Evolutionary conservation across 23 tunicate genomes (phyloP), one percentile per base, ranked within the genome.

Genomic region (Botrylloides violaceus): DNA sequence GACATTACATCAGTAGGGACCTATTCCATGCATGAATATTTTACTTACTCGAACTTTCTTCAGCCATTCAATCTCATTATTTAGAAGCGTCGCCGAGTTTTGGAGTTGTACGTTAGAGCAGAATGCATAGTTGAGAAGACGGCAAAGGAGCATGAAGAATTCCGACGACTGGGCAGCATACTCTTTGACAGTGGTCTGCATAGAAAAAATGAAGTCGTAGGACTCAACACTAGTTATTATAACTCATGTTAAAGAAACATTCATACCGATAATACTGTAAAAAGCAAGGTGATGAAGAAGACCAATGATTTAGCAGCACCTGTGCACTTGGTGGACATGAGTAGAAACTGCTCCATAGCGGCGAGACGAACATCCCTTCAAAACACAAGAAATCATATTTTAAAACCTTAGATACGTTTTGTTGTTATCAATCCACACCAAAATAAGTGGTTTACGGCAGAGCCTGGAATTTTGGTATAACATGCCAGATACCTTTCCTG

Each of bases 41-140:
- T 32, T 9, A 68, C 74, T 34, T 25, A 68, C 74, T 21, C 74
- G 23, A n/a, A 39, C 74, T 37, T 25, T 68, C 57, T 68, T 68
- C 36, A 68, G 36, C 74, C 74, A 68, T 28, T 68, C 74, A 28
- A 68, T 68, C 28, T 68, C 74, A 39, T 68, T 68, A 56, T 68
- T 68, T 26, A 68, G 74, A n/a, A 68, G 58, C 9, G 36, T 43
- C 2, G 35, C 55, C 20, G 74, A 37, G 47, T 68, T 68, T 43
- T 68, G 74, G 0, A 68, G 58, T 24, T 68, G 56, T 19, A 68
- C 36, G 47, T 68, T 68, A 24, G 58, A 12, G 47, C 56, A 38
- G 47, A 34, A 68, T 39, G 74, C 74, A 39, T 37, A 37, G 74
- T 68, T 68, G 5, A 68, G 56, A 20, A 68, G 58, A 9, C 74